phyloP scores from a whole-genome alignment of 2,888 invertebrate species.

The Eurois occulta region DNA sequence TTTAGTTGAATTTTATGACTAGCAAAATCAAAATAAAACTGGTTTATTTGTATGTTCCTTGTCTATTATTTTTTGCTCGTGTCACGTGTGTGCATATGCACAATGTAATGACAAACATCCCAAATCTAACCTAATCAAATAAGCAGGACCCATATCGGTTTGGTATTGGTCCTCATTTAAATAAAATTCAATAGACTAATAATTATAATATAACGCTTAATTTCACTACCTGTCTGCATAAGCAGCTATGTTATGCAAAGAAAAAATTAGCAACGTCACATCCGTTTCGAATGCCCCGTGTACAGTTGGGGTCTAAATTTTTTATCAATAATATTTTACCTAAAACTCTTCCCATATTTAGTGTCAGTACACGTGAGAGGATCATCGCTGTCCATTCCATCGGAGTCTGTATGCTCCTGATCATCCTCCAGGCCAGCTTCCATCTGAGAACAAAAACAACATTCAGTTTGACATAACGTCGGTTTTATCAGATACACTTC shows the following conservation, averaged over 20 bases:
- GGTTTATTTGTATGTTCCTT: not conserved
- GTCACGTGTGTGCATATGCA: not conserved
- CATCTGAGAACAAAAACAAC: constrained; percentile 78
- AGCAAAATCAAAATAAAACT: not conserved
- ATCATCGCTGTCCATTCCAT: constrained; percentile 88
- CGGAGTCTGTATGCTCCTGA: constrained; percentile 83
- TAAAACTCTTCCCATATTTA: constrained; percentile 94
- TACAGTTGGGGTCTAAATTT: constrained; percentile 7
- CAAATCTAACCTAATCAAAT: not conserved
- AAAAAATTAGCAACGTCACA: not conserved
- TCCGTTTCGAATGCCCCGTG: not conserved
- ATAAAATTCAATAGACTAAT: not conserved
- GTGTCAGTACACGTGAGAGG: constrained; percentile 91
- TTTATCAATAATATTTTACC: constrained; percentile 86
- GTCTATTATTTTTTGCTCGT: not conserved
- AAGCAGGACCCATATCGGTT: not conserved
- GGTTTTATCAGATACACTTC: constrained; percentile 30
- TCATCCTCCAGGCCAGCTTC: constrained; percentile 80
- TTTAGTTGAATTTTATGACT: not conserved
- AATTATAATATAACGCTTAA: not conserved
- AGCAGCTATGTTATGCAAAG: not conserved
- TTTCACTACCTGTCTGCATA: not conserved
- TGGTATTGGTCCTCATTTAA: not conserved
- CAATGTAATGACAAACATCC: not conserved
- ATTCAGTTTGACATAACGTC: constrained; percentile 8